A percentile compares a stretch with the other conserved stretches of the same genome.
Conservation (phyloP, 2,888 invertebrate species). For the Orthosia cruda region DNA sequence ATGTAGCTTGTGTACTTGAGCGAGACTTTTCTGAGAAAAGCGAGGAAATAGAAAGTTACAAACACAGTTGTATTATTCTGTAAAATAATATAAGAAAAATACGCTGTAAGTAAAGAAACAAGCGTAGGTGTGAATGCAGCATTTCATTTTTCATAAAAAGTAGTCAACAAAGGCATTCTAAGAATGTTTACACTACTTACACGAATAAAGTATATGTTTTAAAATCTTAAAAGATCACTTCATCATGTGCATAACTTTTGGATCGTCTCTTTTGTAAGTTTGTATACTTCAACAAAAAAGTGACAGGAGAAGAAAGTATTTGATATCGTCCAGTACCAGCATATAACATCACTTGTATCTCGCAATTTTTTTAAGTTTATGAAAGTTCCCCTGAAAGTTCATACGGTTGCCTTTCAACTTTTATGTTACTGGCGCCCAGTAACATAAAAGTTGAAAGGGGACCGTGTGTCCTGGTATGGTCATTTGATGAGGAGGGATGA, state of each 20-base stretch:
- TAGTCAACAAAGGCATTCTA: not conserved
- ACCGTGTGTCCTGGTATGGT: too few species aligned
- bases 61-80: conserved; percentile 1
- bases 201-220: not conserved
- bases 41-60: conserved; percentile 7
- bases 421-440: too few species aligned
- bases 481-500: too few species aligned
- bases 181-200: not conserved
- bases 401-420: too few species aligned
- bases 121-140: not conserved
- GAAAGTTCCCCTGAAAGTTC: too few species aligned
- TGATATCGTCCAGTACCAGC: too few species aligned
- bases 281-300: too few species aligned
- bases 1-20: not conserved
- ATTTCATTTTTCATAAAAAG: conserved; percentile 1
- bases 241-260: not conserved
- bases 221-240: not conserved
- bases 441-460: too few species aligned
- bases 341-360: too few species aligned
- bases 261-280: not conserved
- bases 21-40: not conserved
- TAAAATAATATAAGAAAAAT: not conserved
- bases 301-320: too few species aligned
- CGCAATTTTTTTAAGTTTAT: too few species aligned
- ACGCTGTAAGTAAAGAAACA: not conserved